Percentiles rank a stretch among this genome's conserved stretches.
These are phyloP conservation scores for Monochamus alternatus DNA, from an alignment of 2,888 invertebrate species.

Conservation along the genomic window DNA sequence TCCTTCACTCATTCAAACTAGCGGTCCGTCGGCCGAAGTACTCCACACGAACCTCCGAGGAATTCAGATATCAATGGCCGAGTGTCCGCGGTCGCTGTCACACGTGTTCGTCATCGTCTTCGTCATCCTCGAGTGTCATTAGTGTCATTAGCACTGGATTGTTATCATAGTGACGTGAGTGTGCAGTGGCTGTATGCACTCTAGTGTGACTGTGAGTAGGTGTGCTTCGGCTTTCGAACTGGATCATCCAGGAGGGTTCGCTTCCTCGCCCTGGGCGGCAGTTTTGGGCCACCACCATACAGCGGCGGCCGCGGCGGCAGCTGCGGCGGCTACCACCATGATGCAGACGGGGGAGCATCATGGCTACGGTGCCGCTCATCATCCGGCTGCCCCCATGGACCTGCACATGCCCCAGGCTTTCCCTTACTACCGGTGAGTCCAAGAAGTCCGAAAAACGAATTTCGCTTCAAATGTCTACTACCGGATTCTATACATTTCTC, in stretches of 20 bases:
- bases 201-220: conserved; percentile 65
- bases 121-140: conserved; percentile 34
- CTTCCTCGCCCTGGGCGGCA: conserved; percentile 84
- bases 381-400: conserved; percentile 83
- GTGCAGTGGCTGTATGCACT: conserved; percentile 65
- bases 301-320: conserved; percentile 69
- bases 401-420: conserved; percentile 93
- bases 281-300: conserved; percentile 80
- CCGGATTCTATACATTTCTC: background rate
- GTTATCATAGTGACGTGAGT: conserved; percentile 53
- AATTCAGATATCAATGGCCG: conserved; percentile 75
- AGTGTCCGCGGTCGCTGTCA: conserved; percentile 77
- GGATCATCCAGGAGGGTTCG: conserved; percentile 85
- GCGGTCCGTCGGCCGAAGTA: conserved; percentile 73
- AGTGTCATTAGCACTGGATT: conserved; percentile 31
- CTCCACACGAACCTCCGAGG: conserved; percentile 41
- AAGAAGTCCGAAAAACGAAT: background rate
- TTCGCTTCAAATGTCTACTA: background rate
- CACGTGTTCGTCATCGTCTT: conserved; percentile 69
- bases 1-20: conserved; percentile 66
- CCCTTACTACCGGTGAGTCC: conserved; percentile 89
- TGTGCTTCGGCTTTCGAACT: conserved; percentile 69
- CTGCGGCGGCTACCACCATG: conserved; percentile 69
- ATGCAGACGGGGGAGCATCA: conserved; percentile 70
- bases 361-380: conserved; percentile 76